Evolutionary conservation across 2,888 invertebrate genomes (phyloP).

Genomic region (Agonopterix arenella): DNA sequence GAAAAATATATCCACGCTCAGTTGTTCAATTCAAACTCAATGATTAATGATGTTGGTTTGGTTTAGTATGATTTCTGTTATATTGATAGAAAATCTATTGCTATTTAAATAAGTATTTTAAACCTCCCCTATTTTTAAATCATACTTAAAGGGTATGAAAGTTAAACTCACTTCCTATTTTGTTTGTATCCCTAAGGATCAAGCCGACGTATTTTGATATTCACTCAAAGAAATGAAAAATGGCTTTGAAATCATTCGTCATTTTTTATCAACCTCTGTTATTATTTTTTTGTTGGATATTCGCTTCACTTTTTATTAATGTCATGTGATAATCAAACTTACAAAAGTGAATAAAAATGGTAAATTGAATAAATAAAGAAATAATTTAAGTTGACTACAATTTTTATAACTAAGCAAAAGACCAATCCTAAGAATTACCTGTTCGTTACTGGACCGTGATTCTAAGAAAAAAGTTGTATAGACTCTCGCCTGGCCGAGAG

Average conservation of each 20-base stretch:
- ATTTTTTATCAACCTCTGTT: neutral
- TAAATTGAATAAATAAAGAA: no score
- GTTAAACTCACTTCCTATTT: conserved; percentile 35
- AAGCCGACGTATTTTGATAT: conserved; percentile 10
- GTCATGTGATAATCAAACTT: no score
- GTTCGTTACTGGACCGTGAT: conserved; percentile 10
- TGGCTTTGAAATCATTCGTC: conserved; percentile 25
- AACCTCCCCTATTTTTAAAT: conserved; percentile 48
- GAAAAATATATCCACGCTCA: neutral
- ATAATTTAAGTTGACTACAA: no score
- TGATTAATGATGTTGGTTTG: conserved; percentile 62
- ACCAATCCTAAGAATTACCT: neutral
- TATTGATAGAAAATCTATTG: conserved; percentile 54
- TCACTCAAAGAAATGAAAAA: conserved; percentile 38
- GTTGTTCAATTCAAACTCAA: conserved; percentile 11
- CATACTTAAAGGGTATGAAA: conserved; percentile 37
- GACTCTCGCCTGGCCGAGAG: conserved; percentile 19
- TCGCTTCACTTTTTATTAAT: no score
- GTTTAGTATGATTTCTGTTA: conserved; percentile 56
- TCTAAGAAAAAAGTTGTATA: conserved; percentile 29
- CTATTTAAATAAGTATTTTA: conserved; percentile 43
- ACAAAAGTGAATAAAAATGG: no score
- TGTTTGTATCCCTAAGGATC: conserved; percentile 45
- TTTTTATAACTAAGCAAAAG: no score
- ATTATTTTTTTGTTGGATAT: no score